Evolutionary conservation across 2,888 invertebrate species (phyloP).

Genomic region (Actias luna): DNA sequence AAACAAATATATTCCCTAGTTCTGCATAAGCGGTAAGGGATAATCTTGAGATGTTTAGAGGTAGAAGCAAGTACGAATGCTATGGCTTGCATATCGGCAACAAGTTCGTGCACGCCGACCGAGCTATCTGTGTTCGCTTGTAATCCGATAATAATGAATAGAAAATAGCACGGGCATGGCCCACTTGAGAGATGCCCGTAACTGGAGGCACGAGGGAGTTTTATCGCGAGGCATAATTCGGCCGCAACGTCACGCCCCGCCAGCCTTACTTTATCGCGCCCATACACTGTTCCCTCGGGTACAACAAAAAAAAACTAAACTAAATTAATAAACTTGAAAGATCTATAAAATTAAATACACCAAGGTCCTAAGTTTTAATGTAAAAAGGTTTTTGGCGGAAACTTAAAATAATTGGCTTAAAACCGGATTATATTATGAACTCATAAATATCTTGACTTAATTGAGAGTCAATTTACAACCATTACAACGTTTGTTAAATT

Average conservation of each 20-base stretch:
- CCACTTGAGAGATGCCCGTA: slow-evolving; percentile 55
- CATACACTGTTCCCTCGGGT: slow-evolving; percentile 52
- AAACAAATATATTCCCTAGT: slow-evolving; percentile 17
- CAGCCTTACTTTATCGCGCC: slow-evolving; percentile 56
- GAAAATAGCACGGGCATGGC: slow-evolving; percentile 40
- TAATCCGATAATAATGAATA: slow-evolving; percentile 39
- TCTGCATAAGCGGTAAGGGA: slow-evolving; percentile 23
- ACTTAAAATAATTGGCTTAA: slow-evolving; percentile 22
- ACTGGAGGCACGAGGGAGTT: slow-evolving; percentile 59
- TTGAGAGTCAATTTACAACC: slow-evolving; percentile 30
- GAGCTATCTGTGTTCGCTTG: slow-evolving; percentile 30
- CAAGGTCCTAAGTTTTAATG: slow-evolving; percentile 5
- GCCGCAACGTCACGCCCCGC: slow-evolving; percentile 61
- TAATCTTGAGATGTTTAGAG: slow-evolving; percentile 35
- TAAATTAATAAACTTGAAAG: background rate
- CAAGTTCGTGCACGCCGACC: slow-evolving; percentile 32
- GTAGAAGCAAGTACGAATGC: slow-evolving; percentile 20
- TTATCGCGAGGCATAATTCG: slow-evolving; percentile 68
- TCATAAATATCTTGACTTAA: slow-evolving; percentile 31
- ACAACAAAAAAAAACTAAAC: slow-evolving; percentile 41
- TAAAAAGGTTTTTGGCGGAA: slow-evolving; percentile 14
- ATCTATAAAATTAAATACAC: slow-evolving; percentile 18
- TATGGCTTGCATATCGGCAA: slow-evolving; percentile 25
- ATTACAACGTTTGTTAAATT: slow-evolving; percentile 28
- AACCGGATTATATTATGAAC: slow-evolving; percentile 35